These are phyloP conservation scores for Dendrolimus houi DNA, from an alignment of 2,888 invertebrate genomes.

Conservation along the genomic window DNA sequence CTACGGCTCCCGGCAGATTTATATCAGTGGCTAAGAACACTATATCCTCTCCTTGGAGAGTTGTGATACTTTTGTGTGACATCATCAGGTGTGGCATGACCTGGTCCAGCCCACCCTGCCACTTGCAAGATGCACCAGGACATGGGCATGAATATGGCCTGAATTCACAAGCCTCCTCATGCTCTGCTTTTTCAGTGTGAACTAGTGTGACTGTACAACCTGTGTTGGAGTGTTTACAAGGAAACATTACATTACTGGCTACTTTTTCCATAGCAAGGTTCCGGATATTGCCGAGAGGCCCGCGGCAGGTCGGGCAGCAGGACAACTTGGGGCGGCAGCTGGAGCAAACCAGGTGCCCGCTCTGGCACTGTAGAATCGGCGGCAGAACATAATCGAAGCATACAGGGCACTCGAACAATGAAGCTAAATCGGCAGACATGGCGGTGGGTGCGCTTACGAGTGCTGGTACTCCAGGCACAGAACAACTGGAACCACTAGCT, in stretches of 20 bases:
- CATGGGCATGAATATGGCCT: conserved; percentile 99
- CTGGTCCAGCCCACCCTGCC: conserved; percentile 98
- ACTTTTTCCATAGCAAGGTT: conserved; percentile 99
- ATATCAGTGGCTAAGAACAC: conserved; percentile 99
- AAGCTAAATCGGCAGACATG: conserved; percentile 91
- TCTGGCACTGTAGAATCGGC: conserved; percentile 98
- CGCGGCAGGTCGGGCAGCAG: conserved; percentile 98
- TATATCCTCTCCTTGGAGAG: conserved; percentile 98
- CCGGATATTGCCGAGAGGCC: conserved; percentile 96
- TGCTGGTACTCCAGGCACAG: conserved; percentile 68
- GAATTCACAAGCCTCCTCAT: conserved; percentile 98
- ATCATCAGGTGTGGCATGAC: conserved; percentile 99
- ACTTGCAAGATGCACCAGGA: conserved; percentile 99
- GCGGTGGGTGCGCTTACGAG: conserved; percentile 78
- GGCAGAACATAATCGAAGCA: conserved; percentile 99
- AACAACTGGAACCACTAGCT: conserved; percentile 73
- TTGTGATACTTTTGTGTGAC: conserved; percentile 98
- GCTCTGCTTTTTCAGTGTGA: conserved; percentile 98
- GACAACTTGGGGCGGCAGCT: conserved; percentile 97
- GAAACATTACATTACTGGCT: conserved; percentile 98
- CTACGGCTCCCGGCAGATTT: conserved; percentile 98
- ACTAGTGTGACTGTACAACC: conserved; percentile 95
- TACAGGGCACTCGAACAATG: conserved; percentile 96
- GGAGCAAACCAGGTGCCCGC: conserved; percentile 98
- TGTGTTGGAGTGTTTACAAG: conserved; percentile 97